phyloP scores from a whole-genome alignment of 2,113 vertebrate genomes.

The Hydrochoerus hydrochaeris region DNA sequence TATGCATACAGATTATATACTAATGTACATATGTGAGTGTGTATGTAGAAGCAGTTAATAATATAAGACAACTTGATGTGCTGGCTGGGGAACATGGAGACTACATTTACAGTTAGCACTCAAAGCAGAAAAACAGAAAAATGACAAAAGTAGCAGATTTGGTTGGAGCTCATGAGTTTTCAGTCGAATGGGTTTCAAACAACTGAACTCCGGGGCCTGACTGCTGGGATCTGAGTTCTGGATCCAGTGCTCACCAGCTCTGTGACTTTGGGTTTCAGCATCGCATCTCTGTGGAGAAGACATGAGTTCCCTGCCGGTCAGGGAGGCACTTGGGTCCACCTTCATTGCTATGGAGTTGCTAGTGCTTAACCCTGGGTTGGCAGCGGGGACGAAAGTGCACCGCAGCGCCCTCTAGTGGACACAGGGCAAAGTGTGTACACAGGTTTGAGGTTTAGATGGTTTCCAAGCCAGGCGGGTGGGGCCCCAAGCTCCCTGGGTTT shows the following conservation, averaged over 20 bases:
- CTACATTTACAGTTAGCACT: neutral
- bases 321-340: neutral
- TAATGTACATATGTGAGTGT: neutral
- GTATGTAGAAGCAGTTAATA: neutral
- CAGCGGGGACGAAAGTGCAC: neutral
- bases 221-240: neutral
- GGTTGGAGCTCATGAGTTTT: neutral
- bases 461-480: neutral
- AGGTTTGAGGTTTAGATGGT: neutral
- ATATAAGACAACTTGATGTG: neutral
- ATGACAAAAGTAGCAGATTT: neutral
- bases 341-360: neutral
- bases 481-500: neutral
- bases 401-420: slow-evolving; percentile 32
- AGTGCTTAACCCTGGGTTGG: neutral
- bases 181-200: neutral
- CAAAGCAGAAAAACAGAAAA: neutral
- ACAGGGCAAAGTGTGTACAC: neutral
- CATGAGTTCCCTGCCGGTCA: neutral
- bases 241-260: neutral
- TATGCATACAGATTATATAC: neutral
- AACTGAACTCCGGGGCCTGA: neutral
- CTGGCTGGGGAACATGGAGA: neutral
- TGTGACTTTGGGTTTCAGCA: neutral
- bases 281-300: neutral